Evolutionary conservation across 2,113 vertebrate genomes (phyloP).

Genomic region (Rousettus leschenaultii): DNA sequence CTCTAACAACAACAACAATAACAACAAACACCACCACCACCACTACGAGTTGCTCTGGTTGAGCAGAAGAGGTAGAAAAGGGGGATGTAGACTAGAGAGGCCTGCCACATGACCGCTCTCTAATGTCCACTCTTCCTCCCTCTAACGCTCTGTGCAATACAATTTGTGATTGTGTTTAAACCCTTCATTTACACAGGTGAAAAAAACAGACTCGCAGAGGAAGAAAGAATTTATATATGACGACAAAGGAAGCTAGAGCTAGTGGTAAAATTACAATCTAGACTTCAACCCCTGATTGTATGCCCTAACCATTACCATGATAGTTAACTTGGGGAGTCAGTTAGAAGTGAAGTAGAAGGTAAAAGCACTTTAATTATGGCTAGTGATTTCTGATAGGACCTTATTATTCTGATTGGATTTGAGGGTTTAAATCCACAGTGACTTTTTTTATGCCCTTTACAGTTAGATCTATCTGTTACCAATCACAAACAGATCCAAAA

Average conservation of each 20-base stretch:
- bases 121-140: not conserved
- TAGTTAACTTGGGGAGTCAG: not conserved
- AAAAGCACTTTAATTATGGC: not conserved
- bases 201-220: not conserved
- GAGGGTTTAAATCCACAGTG: not conserved
- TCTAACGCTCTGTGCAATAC: not conserved
- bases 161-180: not conserved
- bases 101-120: not conserved
- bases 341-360: not conserved
- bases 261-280: conserved; percentile 31
- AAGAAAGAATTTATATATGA: not conserved
- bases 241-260: not conserved
- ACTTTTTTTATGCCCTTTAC: not conserved
- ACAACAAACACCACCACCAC: no score
- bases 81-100: not conserved
- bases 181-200: not conserved
- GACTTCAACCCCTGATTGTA: not conserved
- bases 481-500: not conserved
- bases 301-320: not conserved
- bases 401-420: not conserved
- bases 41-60: not conserved
- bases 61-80: not conserved
- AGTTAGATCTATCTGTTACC: not conserved
- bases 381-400: not conserved
- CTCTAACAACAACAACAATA: no score